Evolutionary conservation across 2,797 vertebrate species (phyloP).

Genomic region (Heliangelus exortis): DNA sequence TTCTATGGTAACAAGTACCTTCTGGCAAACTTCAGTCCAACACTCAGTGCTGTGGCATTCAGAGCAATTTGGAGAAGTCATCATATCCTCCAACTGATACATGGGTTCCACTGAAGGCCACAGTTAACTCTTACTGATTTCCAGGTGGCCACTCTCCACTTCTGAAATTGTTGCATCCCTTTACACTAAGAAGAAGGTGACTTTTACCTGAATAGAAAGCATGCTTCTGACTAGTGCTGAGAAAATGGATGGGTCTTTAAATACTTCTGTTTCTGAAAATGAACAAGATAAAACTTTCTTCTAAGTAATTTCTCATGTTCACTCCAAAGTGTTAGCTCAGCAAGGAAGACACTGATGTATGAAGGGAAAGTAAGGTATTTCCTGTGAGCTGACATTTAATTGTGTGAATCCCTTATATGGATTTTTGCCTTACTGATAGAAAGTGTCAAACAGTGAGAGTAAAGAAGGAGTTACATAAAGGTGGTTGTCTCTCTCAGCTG

Average conservation of each 20-base stretch:
- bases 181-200: neutral
- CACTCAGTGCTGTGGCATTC: neutral
- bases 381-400: neutral
- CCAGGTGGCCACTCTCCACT: neutral
- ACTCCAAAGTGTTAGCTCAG: neutral
- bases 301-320: neutral
- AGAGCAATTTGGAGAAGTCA: neutral
- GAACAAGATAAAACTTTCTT: neutral
- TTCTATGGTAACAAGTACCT: neutral
- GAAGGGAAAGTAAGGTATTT: neutral
- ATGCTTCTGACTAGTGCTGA: neutral
- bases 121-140: neutral
- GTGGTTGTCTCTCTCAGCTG: neutral
- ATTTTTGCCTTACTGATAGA: neutral
- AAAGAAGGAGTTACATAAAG: neutral
- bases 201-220: neutral
- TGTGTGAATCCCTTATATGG: neutral
- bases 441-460: neutral
- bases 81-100: neutral
- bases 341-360: neutral
- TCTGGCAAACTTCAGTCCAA: neutral
- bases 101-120: accelerated
- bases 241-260: neutral
- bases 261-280: neutral
- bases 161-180: neutral